Evolutionary conservation across 2,888 invertebrate genomes (phyloP), one percentile per base, ranked within the genome.

Genomic region (Lucinisca nassula): DNA sequence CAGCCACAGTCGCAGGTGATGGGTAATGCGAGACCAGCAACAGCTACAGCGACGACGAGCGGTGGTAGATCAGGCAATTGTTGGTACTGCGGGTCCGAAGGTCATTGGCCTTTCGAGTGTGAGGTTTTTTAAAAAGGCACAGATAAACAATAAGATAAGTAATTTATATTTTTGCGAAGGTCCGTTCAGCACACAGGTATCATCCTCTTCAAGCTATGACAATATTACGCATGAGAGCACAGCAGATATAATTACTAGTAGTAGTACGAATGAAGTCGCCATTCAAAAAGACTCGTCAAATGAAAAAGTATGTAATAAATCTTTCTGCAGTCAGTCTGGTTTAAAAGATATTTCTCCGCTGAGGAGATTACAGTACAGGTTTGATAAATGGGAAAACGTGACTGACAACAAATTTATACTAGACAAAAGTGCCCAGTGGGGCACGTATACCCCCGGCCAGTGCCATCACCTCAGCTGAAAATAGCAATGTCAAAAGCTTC

Each of bases 61-160:
- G 58, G 58, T 27, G 58, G 58, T n/a, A n/a, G 58, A 14, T 27
- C 58, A 12, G 58, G 58, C 27, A 58, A 58, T 24, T 17, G 24
- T 27, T 58, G 58, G 58, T 27, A 58, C 14, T 58, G 58, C 14
- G 58, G 58, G 14, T 12, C 6, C 27, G 21, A 14, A 4, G 58
- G 58, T 17, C 58, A 58, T n/a, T 58, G 58, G 58, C 58, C 27
- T 2, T 58, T 27, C 8, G 58, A 58, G 4, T 58, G 58, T 14
- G 58, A 58, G 27, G 58, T 58, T 24, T 67, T n/a, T 67, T 3
- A 67, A 67, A 67, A 67, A 35, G 67, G 3, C 67, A 32, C 67
- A 67, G 67, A 35, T 67, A 1, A 67, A 67, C 35, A 67, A 67
- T 67, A 67, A 35, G 67, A 67, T 35, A 32, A 67, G 67, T 67